Base-by-base conservation (phyloP, 2,888 invertebrate genomes). In the Drosophila tanythrix region DNA sequence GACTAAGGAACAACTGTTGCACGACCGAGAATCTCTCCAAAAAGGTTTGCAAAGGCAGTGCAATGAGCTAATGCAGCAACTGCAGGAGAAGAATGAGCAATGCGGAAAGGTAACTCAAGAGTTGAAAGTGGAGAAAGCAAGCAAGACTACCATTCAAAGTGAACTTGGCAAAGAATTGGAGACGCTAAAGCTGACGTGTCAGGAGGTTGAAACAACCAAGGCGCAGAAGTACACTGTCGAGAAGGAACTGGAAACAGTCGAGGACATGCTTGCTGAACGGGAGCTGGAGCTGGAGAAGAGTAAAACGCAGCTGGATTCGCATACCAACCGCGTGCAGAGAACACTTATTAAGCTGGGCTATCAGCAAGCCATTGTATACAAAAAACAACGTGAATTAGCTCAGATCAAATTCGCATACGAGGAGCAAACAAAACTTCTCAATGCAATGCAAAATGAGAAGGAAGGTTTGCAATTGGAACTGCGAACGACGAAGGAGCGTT, bases 311-410 rank as follows among this genome's bases (percentile, higher is more conserved):
- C 21, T 78, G 6, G 59, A 61, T 6, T 2, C 40, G n/a, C 51
- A 51, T 0, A 83, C 50, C 33, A 70, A 57, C 31, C 70, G 79
- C 0, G 15, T 67, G 21, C 70, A 81, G 27, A 55, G 62, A 60
- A 60, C 67, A 13, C 51, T 67, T 13, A 36, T 67, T 0, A 70
- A 57, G 18, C 29, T 78, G 10, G 79, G 57, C 13, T 75, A 82
- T 13, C 60, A 60, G 2, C 74, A 78, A 40, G 53, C 79, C 0
- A 27, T 38, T 8, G 25, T 60, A 4, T 38, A 36, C 0, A 67
- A 70, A 43, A 35, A 51, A 0, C 59, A 82, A 25, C 50, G 67
- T 2, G 79, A 82, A 55, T 3, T 62, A 27, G 6, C n/a, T 18
- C 67, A 72, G 38, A 27, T 50, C 0, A 59, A 63, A 29, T 18